phyloP scores from a whole-genome alignment of 2,113 vertebrate species.

The Callipepla squamata region DNA sequence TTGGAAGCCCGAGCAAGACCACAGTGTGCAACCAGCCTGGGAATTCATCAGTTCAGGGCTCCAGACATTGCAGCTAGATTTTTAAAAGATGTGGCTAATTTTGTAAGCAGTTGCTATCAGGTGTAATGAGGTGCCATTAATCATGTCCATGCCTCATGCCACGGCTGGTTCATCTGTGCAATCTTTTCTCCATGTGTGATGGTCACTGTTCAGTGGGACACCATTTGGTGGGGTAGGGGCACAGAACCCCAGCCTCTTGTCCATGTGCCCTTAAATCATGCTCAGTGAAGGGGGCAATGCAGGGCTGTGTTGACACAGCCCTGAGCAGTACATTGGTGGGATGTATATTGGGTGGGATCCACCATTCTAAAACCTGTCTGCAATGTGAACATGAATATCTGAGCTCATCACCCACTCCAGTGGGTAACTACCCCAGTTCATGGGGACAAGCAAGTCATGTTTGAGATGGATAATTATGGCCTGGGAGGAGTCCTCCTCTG shows the following conservation, averaged over 20 bases:
- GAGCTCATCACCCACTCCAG: neutral
- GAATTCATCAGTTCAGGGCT: neutral
- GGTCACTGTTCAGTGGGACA: fast-evolving
- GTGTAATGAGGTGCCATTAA: constrained; percentile 28
- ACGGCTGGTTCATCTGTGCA: constrained; percentile 7
- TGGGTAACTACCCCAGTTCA: too few relatives aligned
- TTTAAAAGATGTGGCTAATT: constrained; percentile 34
- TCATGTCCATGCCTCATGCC: neutral
- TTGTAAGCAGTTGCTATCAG: neutral
- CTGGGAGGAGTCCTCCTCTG: fast-evolving
- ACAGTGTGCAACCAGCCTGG: neutral
- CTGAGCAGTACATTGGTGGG: neutral
- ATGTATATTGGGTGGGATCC: neutral
- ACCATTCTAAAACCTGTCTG: neutral
- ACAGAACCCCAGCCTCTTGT: neutral
- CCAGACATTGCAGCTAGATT: neutral
- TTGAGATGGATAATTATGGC: neutral
- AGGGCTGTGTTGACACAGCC: fast-evolving
- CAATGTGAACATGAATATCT: fast-evolving
- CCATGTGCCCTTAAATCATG: neutral
- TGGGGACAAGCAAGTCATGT: neutral
- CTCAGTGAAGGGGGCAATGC: neutral
- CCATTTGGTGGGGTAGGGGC: neutral
- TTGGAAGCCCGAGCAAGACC: neutral
- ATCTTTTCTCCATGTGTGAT: neutral